Percentiles rank a stretch among this genome's conserved stretches.
Conservation (phyloP, 1,140 invertebrate genomes). For the Vanessa tameamea region DNA sequence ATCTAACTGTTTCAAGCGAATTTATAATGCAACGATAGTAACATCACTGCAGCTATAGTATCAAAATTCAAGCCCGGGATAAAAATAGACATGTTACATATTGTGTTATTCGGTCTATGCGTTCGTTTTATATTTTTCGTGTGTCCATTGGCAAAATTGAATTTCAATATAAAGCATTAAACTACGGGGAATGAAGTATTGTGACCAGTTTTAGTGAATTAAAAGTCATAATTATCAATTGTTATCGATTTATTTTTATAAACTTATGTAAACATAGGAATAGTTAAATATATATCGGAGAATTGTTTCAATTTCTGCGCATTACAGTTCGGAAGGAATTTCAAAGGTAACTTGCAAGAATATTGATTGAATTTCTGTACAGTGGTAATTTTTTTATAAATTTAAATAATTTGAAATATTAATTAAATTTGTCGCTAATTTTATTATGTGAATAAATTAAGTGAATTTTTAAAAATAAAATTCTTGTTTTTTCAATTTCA, state of each 20-base stretch:
- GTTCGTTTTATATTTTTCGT: neutral
- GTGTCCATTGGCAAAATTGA: neutral
- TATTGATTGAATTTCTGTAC: neutral
- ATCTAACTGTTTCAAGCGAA: neutral
- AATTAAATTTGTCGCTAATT: too few species aligned
- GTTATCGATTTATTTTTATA: too few species aligned
- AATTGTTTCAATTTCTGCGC: neutral
- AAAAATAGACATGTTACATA: slow-evolving; percentile 11
- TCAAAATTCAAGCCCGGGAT: slow-evolving; percentile 3
- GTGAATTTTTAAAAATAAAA: too few species aligned
- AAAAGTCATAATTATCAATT: neutral
- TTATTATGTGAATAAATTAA: too few species aligned
- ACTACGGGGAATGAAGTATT: neutral
- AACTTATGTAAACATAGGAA: neutral
- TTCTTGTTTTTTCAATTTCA: too few species aligned
- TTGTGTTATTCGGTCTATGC: neutral
- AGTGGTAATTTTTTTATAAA: too few species aligned
- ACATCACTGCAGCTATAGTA: neutral
- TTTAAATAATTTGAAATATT: too few species aligned
- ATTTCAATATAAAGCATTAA: neutral
- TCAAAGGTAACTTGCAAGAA: neutral
- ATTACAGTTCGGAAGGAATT: neutral
- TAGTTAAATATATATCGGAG: neutral
- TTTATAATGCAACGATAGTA: neutral
- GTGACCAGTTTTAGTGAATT: neutral